These are phyloP conservation scores for Alethe diademata DNA, from an alignment of 2,113 vertebrate genomes.

Conservation along the genomic window DNA sequence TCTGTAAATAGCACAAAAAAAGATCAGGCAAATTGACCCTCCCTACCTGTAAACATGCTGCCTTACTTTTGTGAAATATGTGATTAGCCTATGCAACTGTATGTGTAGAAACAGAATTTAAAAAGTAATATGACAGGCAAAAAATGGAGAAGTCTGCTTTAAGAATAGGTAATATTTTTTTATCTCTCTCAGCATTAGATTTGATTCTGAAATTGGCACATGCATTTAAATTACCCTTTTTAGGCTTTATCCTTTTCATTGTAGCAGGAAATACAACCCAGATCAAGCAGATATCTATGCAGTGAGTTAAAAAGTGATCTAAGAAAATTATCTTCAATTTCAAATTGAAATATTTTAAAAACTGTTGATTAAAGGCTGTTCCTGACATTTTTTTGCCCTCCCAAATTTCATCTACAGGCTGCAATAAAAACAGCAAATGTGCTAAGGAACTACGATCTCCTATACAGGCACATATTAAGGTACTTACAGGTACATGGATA, in stretches of 20 bases:
- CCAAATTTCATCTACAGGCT: not conserved
- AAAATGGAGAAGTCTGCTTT: not conserved
- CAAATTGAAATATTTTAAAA: not conserved
- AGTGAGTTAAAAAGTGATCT: not conserved
- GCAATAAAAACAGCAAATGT: not conserved
- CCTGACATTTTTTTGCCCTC: not conserved
- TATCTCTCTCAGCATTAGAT: not conserved
- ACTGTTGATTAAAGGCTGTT: not conserved
- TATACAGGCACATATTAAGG: not conserved
- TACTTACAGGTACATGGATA: not conserved
- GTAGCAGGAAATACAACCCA: not conserved
- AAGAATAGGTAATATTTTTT: not conserved
- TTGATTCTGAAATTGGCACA: not conserved
- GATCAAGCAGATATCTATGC: not conserved
- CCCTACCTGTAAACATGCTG: not conserved
- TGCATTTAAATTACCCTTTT: not conserved
- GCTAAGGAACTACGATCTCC: not conserved
- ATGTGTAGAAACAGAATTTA: not conserved
- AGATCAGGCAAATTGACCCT: not conserved
- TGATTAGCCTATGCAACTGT: not conserved
- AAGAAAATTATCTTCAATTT: not conserved
- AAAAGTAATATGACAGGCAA: not conserved
- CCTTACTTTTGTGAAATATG: not conserved
- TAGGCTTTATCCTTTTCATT: not conserved
- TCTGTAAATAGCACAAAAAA: not conserved